These are phyloP conservation scores for Megastigmus dorsalis DNA, from an alignment of 2,888 invertebrate species.

Conservation along the genomic window DNA sequence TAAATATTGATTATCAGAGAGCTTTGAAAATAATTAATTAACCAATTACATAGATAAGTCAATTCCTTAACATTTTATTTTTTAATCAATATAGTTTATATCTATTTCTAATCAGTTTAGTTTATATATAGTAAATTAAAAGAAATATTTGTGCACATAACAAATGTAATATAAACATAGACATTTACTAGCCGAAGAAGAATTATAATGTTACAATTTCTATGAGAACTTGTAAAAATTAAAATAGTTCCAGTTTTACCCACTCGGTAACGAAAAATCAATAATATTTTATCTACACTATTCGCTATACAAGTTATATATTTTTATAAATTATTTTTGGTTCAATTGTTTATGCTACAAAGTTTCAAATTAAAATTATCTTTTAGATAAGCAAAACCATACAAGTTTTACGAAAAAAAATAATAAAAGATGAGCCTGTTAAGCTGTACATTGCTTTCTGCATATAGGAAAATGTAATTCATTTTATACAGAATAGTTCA, in stretches of 20 bases:
- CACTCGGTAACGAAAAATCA: neutral
- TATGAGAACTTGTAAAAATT: neutral
- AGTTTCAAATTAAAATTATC: constrained; percentile 9
- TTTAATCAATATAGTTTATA: constrained; percentile 4
- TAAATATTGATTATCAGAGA: too few relatives aligned
- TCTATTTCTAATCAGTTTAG: neutral
- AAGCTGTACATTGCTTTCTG: constrained; percentile 37
- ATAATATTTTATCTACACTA: constrained; percentile 49
- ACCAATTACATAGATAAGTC: neutral
- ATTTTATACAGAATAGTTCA: constrained; percentile 35
- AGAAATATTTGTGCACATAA: neutral
- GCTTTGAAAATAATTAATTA: neutral
- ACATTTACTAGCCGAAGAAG: neutral
- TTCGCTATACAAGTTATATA: constrained; percentile 38
- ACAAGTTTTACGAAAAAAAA: constrained; percentile 13
- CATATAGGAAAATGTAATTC: constrained; percentile 12
- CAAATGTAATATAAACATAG: neutral
- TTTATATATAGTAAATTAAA: constrained; percentile 5
- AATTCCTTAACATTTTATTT: constrained; percentile 17
- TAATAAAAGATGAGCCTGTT: constrained; percentile 10
- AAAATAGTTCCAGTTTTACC: too few relatives aligned
- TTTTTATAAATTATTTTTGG: neutral
- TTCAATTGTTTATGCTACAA: constrained; percentile 11
- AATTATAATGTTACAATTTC: neutral
- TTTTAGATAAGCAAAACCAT: neutral